A percentile compares a stretch with the other conserved stretches of the same genome.
Conservation (phyloP, 2,113 vertebrate genomes). For the Lophius piscatorius region DNA sequence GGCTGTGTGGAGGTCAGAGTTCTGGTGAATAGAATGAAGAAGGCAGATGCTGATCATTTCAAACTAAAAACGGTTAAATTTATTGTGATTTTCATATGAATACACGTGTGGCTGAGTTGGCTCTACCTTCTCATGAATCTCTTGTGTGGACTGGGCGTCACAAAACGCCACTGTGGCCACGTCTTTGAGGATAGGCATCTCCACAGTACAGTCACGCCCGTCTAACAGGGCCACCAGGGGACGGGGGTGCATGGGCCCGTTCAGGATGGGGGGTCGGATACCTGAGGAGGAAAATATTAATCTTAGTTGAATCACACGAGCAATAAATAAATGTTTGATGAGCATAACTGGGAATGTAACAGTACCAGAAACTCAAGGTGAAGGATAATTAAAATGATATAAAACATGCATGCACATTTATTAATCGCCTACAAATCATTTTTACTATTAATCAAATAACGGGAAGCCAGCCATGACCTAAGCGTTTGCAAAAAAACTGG, state of each 20-base stretch:
- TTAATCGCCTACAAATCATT: too few species aligned
- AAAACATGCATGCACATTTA: too few species aligned
- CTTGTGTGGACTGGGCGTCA: constrained; percentile 92
- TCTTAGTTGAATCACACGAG: background rate
- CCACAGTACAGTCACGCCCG: constrained; percentile 90
- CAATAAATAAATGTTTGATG: background rate
- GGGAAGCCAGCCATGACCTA: too few species aligned
- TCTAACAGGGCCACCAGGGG: constrained; percentile 90
- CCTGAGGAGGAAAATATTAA: constrained; percentile 69
- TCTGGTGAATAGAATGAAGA: background rate
- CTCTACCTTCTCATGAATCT: constrained; percentile 91
- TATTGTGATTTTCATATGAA: background rate
- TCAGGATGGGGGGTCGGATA: constrained; percentile 90
- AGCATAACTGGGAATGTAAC: background rate
- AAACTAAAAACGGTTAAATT: too few species aligned
- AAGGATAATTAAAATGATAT: too few species aligned
- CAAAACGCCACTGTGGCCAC: constrained; percentile 93
- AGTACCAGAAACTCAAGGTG: too few species aligned
- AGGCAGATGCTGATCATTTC: too few species aligned
- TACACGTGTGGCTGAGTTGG: background rate
- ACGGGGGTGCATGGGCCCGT: constrained; percentile 90
- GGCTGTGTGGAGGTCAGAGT: background rate
- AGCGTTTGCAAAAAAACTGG: too few species aligned
- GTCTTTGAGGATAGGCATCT: constrained; percentile 93
- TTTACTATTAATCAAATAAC: too few species aligned